Evolutionary conservation across 1,140 invertebrate genomes (phyloP).

Genomic region (Bilobella aurantiaca): DNA sequence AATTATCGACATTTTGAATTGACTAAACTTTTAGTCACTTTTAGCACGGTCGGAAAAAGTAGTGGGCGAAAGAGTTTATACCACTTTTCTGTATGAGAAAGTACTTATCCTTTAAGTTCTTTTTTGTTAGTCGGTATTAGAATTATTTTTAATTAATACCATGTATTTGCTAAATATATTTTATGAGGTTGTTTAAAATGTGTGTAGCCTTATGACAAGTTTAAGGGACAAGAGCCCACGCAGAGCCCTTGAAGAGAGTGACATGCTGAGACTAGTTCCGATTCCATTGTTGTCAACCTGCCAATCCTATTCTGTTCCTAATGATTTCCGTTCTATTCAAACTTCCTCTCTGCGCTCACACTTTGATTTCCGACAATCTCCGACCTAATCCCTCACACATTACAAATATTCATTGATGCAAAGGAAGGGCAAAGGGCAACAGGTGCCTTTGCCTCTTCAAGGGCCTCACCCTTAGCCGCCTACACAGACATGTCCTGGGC

Average conservation of each 20-base stretch:
- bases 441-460: conserved; percentile 9
- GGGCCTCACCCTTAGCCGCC: neutral
- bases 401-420: neutral
- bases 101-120: no score
- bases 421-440: conserved; percentile 16
- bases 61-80: no score
- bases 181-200: no score
- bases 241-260: neutral
- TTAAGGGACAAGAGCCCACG: neutral
- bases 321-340: neutral
- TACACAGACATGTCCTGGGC: neutral
- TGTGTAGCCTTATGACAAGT: neutral
- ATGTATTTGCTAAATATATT: no score
- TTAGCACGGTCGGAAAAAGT: no score
- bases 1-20: no score
- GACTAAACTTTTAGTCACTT: no score
- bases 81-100: no score
- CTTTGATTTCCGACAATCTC: neutral
- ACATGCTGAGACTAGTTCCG: neutral
- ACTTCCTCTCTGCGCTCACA: neutral
- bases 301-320: neutral
- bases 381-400: neutral
- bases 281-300: neutral
- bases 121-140: no score
- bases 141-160: no score